Evolutionary conservation across 1,140 invertebrate species (phyloP), one percentile per base, ranked within the genome.

Genomic region (Triops longicaudatus): DNA sequence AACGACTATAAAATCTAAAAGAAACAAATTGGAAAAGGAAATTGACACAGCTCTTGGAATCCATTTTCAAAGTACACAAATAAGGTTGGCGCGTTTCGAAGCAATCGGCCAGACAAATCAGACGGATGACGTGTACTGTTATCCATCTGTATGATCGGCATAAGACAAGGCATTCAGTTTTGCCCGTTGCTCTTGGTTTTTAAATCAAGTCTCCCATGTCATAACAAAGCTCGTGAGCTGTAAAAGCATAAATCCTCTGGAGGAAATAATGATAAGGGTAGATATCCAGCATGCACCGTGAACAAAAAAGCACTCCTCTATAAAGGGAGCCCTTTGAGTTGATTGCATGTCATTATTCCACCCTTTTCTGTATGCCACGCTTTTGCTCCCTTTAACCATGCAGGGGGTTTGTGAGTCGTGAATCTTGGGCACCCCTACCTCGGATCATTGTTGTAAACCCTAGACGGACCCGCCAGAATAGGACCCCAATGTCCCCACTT

Each of bases 181-280:
- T 63, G 50, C 22, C 14, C 50, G 17, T 63, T 63, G 31, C 22
- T 63, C 50, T 9, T 63, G 50, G 50, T 63, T 63, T 63, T 14
- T 63, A 63, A 63, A 63, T 63, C 50, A 63, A 63, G 50, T 63
- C 50, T 10, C 50, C 50, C 50, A 6, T 63, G 50, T 63, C 50
- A 63, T 63, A 63, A 63, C 50, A 63, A 63, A 63, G 22, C 10
- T 22, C 17, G 50, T 22, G 14, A 63, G 50, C n/a, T 22, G 22
- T 22, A 63, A 63, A 63, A 63, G 50, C 50, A 63, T 63, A 63
- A 63, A 63, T 22, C 50, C 50, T 63, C 50, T 17, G 10, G n/a
- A 63, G 50, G 50, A 63, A 63, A 17, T 63, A 63, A 63, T 63
- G 50, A 63, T 63, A 63, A 63, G 50, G 50, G 50, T 63, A 63